Evolutionary conservation across 2,797 vertebrate species (phyloP).

Genomic region (Micromesistius poutassou): DNA sequence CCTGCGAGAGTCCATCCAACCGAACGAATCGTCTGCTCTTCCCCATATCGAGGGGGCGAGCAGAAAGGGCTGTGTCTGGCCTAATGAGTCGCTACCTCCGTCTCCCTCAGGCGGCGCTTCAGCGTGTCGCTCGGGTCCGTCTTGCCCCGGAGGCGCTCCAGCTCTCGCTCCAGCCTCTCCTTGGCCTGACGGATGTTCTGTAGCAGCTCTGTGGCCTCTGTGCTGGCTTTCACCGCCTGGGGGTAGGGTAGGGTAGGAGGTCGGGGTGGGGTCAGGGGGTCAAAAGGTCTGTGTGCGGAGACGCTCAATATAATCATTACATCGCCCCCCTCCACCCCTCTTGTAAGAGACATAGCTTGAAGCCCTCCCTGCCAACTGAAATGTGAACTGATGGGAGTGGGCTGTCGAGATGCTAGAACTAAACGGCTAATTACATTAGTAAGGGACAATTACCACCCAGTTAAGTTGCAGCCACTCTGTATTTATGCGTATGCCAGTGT

Average conservation of each 20-base stretch:
- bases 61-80: neutral
- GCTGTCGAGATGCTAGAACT: constrained; percentile 7
- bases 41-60: neutral
- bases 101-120: constrained; percentile 88
- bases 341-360: constrained; percentile 44
- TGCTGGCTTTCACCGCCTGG: constrained; percentile 73
- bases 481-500: neutral
- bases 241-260: neutral
- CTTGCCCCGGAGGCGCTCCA: constrained; percentile 89
- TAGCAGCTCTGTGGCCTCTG: constrained; percentile 93
- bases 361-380: constrained; percentile 1
- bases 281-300: constrained; percentile 46
- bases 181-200: constrained; percentile 97
- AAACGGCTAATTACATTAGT: constrained; percentile 1
- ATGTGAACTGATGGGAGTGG: constrained; percentile 14
- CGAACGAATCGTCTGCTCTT: too few species aligned
- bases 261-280: constrained; percentile 36
- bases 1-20: neutral
- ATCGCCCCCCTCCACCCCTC: constrained; percentile 10
- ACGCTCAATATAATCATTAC: neutral
- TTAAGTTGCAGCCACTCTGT: neutral
- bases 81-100: constrained; percentile 77
- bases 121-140: constrained; percentile 92
- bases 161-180: constrained; percentile 86
- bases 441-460: neutral